These are phyloP conservation scores for Grallaria varia DNA, from an alignment of 2,113 vertebrate species.

Conservation along the genomic window DNA sequence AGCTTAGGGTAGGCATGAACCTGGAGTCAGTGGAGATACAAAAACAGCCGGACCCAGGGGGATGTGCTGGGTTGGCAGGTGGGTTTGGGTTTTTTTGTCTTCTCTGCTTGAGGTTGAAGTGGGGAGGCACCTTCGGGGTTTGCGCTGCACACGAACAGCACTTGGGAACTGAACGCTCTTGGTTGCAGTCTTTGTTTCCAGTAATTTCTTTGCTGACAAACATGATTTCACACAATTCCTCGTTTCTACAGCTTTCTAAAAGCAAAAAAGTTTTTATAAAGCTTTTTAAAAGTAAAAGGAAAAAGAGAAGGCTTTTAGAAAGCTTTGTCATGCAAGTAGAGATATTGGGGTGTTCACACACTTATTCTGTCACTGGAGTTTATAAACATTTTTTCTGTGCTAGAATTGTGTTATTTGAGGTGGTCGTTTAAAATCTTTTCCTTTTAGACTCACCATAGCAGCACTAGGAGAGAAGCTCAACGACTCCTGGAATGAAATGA, in stretches of 20 bases:
- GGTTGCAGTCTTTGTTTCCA: background rate
- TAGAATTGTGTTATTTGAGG: background rate
- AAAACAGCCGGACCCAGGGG: too few relatives aligned
- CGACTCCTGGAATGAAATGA: slow-evolving; percentile 93
- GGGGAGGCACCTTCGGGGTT: background rate
- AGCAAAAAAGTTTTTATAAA: background rate
- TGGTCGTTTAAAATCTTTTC: background rate
- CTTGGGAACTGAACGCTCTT: background rate
- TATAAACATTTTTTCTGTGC: background rate
- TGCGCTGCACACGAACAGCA: too few relatives aligned
- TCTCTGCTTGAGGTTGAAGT: background rate
- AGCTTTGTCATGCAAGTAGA: background rate
- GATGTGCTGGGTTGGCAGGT: background rate
- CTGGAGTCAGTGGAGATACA: background rate
- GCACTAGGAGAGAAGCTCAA: slow-evolving; percentile 87
- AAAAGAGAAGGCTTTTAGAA: background rate
- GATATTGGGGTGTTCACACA: background rate
- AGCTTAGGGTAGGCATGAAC: background rate
- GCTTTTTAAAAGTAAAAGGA: background rate
- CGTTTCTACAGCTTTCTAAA: background rate
- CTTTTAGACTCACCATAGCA: slow-evolving; percentile 82
- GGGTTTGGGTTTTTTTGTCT: background rate
- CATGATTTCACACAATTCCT: background rate
- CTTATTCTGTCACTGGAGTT: background rate
- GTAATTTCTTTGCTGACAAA: background rate